These are phyloP conservation scores for Dendrocopos noguchii DNA, from an alignment of 2,113 vertebrate genomes.

Conservation along the genomic window DNA sequence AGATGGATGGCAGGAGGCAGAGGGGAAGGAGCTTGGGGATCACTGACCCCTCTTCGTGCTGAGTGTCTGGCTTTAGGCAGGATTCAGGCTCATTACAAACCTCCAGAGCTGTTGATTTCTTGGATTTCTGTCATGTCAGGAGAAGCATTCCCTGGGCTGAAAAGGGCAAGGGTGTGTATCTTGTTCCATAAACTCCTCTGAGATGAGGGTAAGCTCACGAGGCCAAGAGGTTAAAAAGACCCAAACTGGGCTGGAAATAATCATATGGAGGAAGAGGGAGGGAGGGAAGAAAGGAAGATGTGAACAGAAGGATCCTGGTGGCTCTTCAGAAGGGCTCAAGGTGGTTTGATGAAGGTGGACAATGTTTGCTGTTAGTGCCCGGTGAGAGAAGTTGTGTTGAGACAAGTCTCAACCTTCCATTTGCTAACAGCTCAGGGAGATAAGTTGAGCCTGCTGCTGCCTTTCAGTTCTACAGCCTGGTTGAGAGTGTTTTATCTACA, in stretches of 20 bases:
- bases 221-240: constrained; percentile 15
- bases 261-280: background rate
- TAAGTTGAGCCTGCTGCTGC: background rate
- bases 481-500: background rate
- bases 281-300: background rate
- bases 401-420: background rate
- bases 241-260: background rate
- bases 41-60: constrained; percentile 63
- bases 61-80: constrained; percentile 64
- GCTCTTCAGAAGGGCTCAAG: background rate
- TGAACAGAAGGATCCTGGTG: background rate
- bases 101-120: constrained; percentile 43
- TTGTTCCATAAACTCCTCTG: background rate
- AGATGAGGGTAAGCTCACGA: background rate
- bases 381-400: background rate
- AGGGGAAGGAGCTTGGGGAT: constrained; percentile 50
- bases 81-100: constrained; percentile 48
- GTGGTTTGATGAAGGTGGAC: background rate
- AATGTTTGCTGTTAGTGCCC: background rate
- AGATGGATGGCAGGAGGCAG: constrained; percentile 41
- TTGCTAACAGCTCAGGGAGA: background rate
- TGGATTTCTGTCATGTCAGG: constrained; percentile 48
- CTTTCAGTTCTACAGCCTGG: background rate
- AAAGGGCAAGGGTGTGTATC: constrained; percentile 39
- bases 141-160: constrained; percentile 3